Base-by-base conservation (phyloP, 2,888 invertebrate genomes). In the Caradrina kadenii region DNA sequence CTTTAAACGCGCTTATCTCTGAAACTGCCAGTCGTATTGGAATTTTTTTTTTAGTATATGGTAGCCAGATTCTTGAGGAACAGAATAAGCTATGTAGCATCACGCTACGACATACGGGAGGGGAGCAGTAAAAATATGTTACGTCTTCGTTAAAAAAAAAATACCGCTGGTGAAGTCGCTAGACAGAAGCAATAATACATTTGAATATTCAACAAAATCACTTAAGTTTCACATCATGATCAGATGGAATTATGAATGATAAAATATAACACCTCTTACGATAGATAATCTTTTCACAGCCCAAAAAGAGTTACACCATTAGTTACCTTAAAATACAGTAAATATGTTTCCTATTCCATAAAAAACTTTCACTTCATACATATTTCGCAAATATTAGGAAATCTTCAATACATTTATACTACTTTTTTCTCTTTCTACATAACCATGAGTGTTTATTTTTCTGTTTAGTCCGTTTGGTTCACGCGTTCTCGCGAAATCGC, bases 331-430 rank as follows among this genome's bases (percentile, higher is more conserved):
- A 63, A 71, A 21, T 11, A 13, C n/a, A 39, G 42, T 66, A 66
- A 67, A 70, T 58, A 54, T 26, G 48, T 54, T 50, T 68, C 26
- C 55, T 76, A 55, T 72, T 5, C 49, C 64, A 60, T 56, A 62
- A 48, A 45, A 76, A 75, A 75, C 79, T 83, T 81, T 79, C 79
- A 17, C 67, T 63, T 70, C 52, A 58, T 39, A 53, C 53, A 55
- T 49, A 76, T 72, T 73, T 70, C 17, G 67, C 75, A 77, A 79
- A 72, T 71, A 75, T 82, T 76, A 67, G 62, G 60, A 61, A 76
- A 60, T n/a, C 17, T 45, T 15, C 45, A 21, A 19, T 49, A 31
- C 52, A 62, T 64, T 53, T 55, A 22, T 58, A 45, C 48, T 52
- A 58, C 15, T 45, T 65, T 73, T 63, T 68, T 50, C 52, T 76